Evolutionary conservation across 2,113 vertebrate genomes (phyloP).

Genomic region (Ictidomys tridecemlineatus): DNA sequence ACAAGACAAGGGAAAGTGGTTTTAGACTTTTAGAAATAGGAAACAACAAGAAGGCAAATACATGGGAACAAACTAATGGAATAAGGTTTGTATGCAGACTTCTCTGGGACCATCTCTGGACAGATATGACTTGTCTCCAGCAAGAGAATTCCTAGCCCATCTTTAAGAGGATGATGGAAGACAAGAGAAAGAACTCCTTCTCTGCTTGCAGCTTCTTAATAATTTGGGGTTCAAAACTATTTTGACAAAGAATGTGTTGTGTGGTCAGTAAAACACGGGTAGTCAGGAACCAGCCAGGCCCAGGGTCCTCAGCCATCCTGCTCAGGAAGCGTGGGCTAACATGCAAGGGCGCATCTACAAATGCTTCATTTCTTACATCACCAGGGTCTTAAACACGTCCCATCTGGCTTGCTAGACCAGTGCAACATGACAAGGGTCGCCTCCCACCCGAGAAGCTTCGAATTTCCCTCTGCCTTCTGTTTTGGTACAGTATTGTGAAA

Average conservation of each 20-base stretch:
- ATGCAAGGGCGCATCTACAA: background rate
- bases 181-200: background rate
- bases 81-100: background rate
- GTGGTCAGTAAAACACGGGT: background rate
- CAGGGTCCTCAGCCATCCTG: background rate
- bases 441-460: background rate
- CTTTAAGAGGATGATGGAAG: background rate
- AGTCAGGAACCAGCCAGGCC: background rate
- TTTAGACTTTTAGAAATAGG: background rate
- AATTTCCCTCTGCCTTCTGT: background rate
- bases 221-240: background rate
- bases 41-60: background rate
- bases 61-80: too few species aligned
- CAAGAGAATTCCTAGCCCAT: too few species aligned
- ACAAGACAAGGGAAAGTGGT: background rate
- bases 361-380: background rate
- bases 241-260: background rate
- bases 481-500: background rate
- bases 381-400: background rate
- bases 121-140: background rate
- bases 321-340: background rate
- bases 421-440: background rate
- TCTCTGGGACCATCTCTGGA: background rate
- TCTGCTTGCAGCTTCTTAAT: background rate
- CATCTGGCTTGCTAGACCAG: background rate